Evolutionary conservation across 2,888 invertebrate genomes (phyloP).

Genomic region (Eucera pruinosa): DNA sequence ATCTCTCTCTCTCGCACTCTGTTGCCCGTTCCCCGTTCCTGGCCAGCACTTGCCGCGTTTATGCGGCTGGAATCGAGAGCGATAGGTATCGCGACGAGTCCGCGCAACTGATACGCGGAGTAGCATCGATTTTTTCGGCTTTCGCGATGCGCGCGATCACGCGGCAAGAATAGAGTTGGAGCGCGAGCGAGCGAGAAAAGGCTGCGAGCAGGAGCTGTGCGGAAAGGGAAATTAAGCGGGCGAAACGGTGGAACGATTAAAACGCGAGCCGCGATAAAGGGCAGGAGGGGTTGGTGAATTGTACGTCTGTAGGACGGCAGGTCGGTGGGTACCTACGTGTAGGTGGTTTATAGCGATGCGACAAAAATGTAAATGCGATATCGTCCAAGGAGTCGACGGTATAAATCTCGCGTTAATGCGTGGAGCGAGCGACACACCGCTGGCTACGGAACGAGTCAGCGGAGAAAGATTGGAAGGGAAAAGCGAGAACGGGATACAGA

Average conservation of each 20-base stretch:
- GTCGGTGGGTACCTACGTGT: constrained; percentile 61
- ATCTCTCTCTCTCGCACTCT: constrained; percentile 73
- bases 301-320: constrained; percentile 38
- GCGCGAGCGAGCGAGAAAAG: neutral
- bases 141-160: too few species aligned
- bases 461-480: constrained; percentile 47
- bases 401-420: constrained; percentile 84
- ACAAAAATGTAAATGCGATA: constrained; percentile 84
- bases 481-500: constrained; percentile 54
- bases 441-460: constrained; percentile 67
- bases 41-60: constrained; percentile 76
- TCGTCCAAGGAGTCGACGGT: constrained; percentile 80
- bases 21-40: neutral
- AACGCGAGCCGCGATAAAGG: constrained; percentile 46
- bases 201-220: too few species aligned
- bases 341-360: constrained; percentile 83
- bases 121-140: neutral
- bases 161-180: too few species aligned
- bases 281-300: constrained; percentile 12
- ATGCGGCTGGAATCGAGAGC: constrained; percentile 70
- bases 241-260: constrained; percentile 74
- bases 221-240: neutral
- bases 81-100: constrained; percentile 70
- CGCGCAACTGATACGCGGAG: constrained; percentile 32
- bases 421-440: constrained; percentile 75